Evolutionary conservation across 2,113 vertebrate genomes (phyloP).

Genomic region (Azemiops feae): DNA sequence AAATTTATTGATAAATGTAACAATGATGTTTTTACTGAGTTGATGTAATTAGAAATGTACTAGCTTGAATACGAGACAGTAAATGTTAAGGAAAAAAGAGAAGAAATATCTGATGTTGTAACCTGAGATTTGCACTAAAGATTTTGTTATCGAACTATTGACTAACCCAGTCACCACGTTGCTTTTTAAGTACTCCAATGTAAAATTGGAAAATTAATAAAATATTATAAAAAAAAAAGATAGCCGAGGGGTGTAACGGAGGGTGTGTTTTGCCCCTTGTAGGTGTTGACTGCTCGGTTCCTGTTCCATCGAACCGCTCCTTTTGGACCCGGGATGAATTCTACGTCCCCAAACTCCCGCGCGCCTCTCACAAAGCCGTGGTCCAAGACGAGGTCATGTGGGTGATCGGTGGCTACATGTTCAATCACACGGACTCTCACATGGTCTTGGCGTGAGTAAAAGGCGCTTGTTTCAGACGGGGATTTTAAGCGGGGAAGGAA

Average conservation of each 20-base stretch:
- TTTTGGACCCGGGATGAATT: conserved; percentile 88
- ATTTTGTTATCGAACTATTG: too few relatives aligned
- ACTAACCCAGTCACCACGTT: too few relatives aligned
- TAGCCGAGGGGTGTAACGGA: background rate
- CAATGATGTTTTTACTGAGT: too few relatives aligned
- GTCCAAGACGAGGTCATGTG: conserved; percentile 89
- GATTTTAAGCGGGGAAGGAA: background rate
- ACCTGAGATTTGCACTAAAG: too few relatives aligned
- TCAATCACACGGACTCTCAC: conserved; percentile 90
- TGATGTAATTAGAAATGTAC: too few relatives aligned
- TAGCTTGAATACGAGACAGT: too few relatives aligned
- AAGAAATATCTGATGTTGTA: too few relatives aligned
- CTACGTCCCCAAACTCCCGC: conserved; percentile 74
- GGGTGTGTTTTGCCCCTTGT: conserved; percentile 21
- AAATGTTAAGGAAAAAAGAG: too few relatives aligned
- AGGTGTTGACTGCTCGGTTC: conserved; percentile 90
- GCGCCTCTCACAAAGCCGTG: conserved; percentile 90
- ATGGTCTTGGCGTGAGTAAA: conserved; percentile 94
- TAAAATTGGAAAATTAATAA: too few relatives aligned
- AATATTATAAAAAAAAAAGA: too few relatives aligned
- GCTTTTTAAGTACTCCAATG: too few relatives aligned
- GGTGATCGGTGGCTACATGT: conserved; percentile 95
- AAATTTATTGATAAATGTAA: too few relatives aligned
- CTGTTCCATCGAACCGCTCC: conserved; percentile 86
- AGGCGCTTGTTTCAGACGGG: fast-evolving